phyloP scores from a whole-genome alignment of 1,140 invertebrate species.

The Aphelenchoides besseyi region DNA sequence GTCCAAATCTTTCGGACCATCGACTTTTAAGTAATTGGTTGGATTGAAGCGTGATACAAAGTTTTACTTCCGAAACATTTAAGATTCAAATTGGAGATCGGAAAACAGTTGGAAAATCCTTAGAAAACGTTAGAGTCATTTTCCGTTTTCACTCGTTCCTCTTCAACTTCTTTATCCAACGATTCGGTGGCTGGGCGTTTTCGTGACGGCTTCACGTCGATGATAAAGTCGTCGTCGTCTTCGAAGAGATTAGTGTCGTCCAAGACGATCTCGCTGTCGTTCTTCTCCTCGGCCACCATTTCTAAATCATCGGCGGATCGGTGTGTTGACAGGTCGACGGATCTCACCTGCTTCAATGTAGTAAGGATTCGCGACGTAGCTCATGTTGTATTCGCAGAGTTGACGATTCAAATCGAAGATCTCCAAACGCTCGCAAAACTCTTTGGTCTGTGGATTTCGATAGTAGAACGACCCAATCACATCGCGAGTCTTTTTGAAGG shows the following conservation, averaged over 20 bases:
- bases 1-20: too few relatives aligned
- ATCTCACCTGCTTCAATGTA: conserved; percentile 21
- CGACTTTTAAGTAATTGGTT: too few relatives aligned
- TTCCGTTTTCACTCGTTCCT: too few relatives aligned
- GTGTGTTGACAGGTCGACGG: background rate
- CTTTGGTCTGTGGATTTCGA: conserved; percentile 76
- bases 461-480: conserved; percentile 20
- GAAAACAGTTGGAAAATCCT: too few relatives aligned
- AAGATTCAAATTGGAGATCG: too few relatives aligned
- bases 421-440: conserved; percentile 76
- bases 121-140: too few relatives aligned
- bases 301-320: background rate
- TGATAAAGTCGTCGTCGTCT: too few relatives aligned
- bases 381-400: conserved; percentile 45
- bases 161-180: too few relatives aligned
- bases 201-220: too few relatives aligned
- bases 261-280: background rate
- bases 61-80: too few relatives aligned
- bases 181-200: too few relatives aligned
- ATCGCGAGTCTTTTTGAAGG: background rate
- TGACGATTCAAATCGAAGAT: conserved; percentile 73
- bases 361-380: conserved; percentile 51
- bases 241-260: background rate
- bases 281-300: background rate
- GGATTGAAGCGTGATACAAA: too few relatives aligned